These are phyloP conservation scores for Morpho helenor DNA, from an alignment of 2,888 invertebrate species.

Conservation along the genomic window DNA sequence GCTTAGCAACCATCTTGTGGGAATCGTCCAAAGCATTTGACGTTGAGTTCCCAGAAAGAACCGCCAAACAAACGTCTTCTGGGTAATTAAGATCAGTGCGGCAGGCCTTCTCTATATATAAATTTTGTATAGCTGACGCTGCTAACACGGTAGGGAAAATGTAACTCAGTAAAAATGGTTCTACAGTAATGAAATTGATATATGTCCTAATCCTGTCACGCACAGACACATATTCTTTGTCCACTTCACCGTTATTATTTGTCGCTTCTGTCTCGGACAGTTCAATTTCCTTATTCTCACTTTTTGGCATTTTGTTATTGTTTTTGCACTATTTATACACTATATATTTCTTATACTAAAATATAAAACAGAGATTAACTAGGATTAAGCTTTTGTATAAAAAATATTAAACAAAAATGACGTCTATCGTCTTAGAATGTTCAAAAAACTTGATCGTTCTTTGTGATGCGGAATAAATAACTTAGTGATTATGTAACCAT, in stretches of 20 bases:
- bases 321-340: background rate
- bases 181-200: slow-evolving; percentile 77
- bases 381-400: slow-evolving; percentile 28
- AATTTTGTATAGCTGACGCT: slow-evolving; percentile 70
- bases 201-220: slow-evolving; percentile 31
- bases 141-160: slow-evolving; percentile 81
- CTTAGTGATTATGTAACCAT: slow-evolving; percentile 11
- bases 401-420: slow-evolving; percentile 36
- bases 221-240: background rate
- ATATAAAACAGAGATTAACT: background rate
- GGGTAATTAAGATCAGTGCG: slow-evolving; percentile 69
- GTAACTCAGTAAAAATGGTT: slow-evolving; percentile 82
- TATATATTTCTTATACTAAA: slow-evolving; percentile 1
- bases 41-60: slow-evolving; percentile 52
- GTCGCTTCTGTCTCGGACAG: slow-evolving; percentile 10
- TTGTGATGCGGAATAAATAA: too few species aligned
- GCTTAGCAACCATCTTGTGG: slow-evolving; percentile 66
- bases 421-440: slow-evolving; percentile 25
- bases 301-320: slow-evolving; percentile 20
- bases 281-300: slow-evolving; percentile 27
- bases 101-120: slow-evolving; percentile 79
- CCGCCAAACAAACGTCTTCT: slow-evolving; percentile 67
- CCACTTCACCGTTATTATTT: slow-evolving; percentile 16
- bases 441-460: slow-evolving; percentile 32
- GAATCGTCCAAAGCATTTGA: slow-evolving; percentile 52